Evolutionary conservation across 2,888 invertebrate genomes (phyloP), one percentile per base, ranked within the genome.

Genomic region (Micropterix aruncella): DNA sequence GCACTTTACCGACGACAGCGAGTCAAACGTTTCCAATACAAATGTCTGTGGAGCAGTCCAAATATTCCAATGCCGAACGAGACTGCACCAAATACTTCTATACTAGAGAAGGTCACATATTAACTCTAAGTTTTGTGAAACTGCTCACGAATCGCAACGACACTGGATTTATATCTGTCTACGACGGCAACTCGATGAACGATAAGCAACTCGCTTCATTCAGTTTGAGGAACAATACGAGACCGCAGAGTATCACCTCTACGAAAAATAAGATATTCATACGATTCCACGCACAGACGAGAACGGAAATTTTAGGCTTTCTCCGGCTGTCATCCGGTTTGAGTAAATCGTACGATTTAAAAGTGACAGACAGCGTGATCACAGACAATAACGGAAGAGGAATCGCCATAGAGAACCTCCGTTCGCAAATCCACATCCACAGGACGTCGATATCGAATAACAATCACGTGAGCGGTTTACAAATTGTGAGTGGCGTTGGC

Each of bases 371-470:
- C 55, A 86, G 90, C 1, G 78, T 81, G 27, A 79, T 97, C 47
- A 80, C 83, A 2, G 83, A 88, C 59, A 99, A 99, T 65, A 83
- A 84, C 52, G 96, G 96, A 0, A 80, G 94, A 58, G 99, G 99
- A n/a, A 78, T 99, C 42, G 87, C 79, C n/a, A 79, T 90, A 12
- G 91, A 94, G 61, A 91, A 93, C 60, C 72, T 96, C 44, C 77
- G 95, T 56, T 91, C 91, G 14, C 86, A 85, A 58, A 63, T 94
- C n/a, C 84, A 89, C 59, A 74, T 96, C 41, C 84, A 90, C 55
- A 77, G 82, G 37, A 84, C 85, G 9, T 80, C 84, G 0, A 77
- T 96, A 42, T 84, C 86, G 1, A 83, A 86, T 55, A 95, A 94
- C 59, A 83, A 83, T 48, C 86, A 94, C 59, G 83, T 89, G 1